Evolutionary conservation across 2,888 invertebrate species (phyloP), one percentile per base, ranked within the genome.

Genomic region (Thecocarcelia acutangulata): DNA sequence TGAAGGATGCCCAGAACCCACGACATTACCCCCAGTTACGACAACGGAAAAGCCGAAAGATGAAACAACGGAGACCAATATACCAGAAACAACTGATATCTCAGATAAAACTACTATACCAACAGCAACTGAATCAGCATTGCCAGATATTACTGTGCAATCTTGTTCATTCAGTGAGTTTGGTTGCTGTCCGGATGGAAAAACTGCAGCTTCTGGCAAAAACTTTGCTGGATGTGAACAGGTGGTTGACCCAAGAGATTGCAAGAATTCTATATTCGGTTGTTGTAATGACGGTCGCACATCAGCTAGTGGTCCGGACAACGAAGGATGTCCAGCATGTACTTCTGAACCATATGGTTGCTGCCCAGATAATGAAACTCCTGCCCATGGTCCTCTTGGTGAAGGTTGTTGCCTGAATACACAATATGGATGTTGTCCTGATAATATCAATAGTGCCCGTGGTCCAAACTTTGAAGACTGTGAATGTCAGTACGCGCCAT

Each of bases 401-500:
- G 96, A 97, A 90, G 98, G 97, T 0, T 97, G 97, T 88, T 97
- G 97, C 86, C 90, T 96, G 59, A 92, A 92, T 28, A 92, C 93
- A 2, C 91, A 92, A 3, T 95, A 92, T 88, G 97, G 97, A n/a
- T 98, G 98, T 90, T 98, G 98, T 86, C 96, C 96, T 0, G 98
- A 98, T 88, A 96, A 97, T 87, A 93, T 95, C 85, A 93, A 94
- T 52, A 93, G 95, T 1, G 97, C 98, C 5, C 92, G 93, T 82
- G 98, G 98, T 82, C 94, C 96, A 0, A 93, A 94, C 87, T 91
- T 93, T 40, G 94, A 95, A 91, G 95, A 95, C 17, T 97, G 97
- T 86, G 94, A 94, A 13, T 98, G 98, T 87, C 92, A 94, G 83
- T 93, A 93, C 84, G 93, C 96, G 0, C 93, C 93, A 17, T 96